Evolutionary conservation across 2,113 vertebrate species (phyloP).

Genomic region (Sorex fumeus): DNA sequence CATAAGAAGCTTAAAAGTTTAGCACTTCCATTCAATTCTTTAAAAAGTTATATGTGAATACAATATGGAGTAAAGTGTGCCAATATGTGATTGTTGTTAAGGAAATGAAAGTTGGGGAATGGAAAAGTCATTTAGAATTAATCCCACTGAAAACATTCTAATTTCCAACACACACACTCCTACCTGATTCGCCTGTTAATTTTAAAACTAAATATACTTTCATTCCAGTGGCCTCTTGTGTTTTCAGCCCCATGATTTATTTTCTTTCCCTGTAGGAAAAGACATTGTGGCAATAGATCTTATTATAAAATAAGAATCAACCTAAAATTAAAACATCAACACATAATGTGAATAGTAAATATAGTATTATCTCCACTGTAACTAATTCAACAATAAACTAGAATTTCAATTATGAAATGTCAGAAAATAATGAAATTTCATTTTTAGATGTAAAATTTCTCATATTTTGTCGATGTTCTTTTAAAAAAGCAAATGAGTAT

Average conservation of each 20-base stretch:
- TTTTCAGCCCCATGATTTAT: slow-evolving; percentile 64
- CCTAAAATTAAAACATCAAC: slow-evolving; percentile 64
- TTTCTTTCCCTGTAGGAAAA: slow-evolving; percentile 61
- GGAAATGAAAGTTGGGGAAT: slow-evolving; percentile 40
- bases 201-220: slow-evolving; percentile 68
- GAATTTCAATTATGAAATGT: slow-evolving; percentile 48
- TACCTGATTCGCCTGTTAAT: slow-evolving; percentile 52
- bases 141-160: slow-evolving; percentile 33
- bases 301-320: slow-evolving; percentile 66
- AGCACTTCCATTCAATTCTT: slow-evolving; percentile 14
- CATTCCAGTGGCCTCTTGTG: slow-evolving; percentile 40
- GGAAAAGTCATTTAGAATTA: slow-evolving; percentile 54
- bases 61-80: slow-evolving; percentile 8
- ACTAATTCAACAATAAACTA: slow-evolving; percentile 5
- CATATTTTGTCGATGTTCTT: slow-evolving; percentile 4
- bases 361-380: background rate
- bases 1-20: background rate
- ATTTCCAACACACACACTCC: slow-evolving; percentile 53
- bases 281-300: slow-evolving; percentile 46
- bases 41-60: slow-evolving; percentile 33
- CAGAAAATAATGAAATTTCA: slow-evolving; percentile 17
- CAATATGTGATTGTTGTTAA: slow-evolving; percentile 55
- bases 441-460: slow-evolving; percentile 14
- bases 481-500: background rate
- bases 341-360: slow-evolving; percentile 46